A percentile compares a stretch with the other conserved stretches of the same genome.
phyloP scores from a whole-genome alignment of 2,888 invertebrate genomes.

The Acrobasis repandana region DNA sequence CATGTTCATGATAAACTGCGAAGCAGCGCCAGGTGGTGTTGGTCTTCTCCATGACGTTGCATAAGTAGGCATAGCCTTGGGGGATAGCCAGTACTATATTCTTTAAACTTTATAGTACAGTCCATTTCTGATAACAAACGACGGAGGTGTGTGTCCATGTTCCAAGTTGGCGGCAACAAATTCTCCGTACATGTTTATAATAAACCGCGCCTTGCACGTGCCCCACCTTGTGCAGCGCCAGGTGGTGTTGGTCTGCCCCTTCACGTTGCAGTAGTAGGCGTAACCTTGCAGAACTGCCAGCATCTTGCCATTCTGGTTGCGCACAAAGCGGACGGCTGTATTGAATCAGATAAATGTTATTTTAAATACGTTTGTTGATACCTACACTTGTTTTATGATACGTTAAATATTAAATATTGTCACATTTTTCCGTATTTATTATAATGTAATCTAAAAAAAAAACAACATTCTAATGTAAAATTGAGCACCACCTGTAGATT shows the following conservation, averaged over 20 bases:
- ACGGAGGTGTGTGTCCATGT: constrained; percentile 30
- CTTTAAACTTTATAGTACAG: constrained; percentile 30
- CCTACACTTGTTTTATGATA: too few species aligned
- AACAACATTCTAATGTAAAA: too few species aligned
- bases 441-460: too few species aligned
- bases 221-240: constrained; percentile 40
- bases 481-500: too few species aligned
- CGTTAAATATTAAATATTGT: too few species aligned
- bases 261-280: constrained; percentile 35
- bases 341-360: background rate
- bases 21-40: constrained; percentile 39
- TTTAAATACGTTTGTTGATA: too few species aligned
- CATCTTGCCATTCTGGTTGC: constrained; percentile 16
- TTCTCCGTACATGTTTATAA: constrained; percentile 22
- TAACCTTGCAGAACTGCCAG: constrained; percentile 35
- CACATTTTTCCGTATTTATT: too few species aligned
- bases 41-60: constrained; percentile 27
- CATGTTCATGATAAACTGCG: constrained; percentile 27
- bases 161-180: constrained; percentile 23
- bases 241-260: constrained; percentile 30
- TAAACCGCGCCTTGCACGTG: constrained; percentile 31
- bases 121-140: constrained; percentile 31
- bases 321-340: constrained; percentile 6
- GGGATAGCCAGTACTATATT: too few species aligned
- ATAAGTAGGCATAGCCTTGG: constrained; percentile 1